These are phyloP conservation scores for Pterocles gutturalis DNA, from an alignment of 2,113 vertebrate genomes.

Conservation along the genomic window DNA sequence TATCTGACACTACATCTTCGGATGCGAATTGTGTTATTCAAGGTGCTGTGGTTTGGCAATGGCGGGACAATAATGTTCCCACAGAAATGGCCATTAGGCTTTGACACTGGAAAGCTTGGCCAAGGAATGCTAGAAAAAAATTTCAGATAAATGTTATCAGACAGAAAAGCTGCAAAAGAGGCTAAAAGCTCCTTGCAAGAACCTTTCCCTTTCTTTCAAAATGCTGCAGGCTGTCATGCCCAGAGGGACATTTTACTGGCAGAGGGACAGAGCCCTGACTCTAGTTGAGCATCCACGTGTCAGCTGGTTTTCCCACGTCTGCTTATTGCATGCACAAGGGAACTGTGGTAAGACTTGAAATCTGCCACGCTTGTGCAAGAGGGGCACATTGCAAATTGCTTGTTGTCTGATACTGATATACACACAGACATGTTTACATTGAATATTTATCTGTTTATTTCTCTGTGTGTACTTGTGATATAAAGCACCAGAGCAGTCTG, in stretches of 20 bases:
- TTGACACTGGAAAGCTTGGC: not conserved
- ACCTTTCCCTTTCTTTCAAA: not conserved
- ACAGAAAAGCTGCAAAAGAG: not conserved
- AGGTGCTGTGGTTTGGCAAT: not conserved
- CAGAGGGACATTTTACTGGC: not conserved
- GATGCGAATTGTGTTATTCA: not conserved
- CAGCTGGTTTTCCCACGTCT: not conserved
- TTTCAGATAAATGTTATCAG: too few species aligned
- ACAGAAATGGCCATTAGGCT: not conserved
- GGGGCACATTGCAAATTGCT: not conserved
- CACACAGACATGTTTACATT: too few species aligned
- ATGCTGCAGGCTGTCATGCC: not conserved
- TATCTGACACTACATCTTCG: too few species aligned
- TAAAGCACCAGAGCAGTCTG: not conserved
- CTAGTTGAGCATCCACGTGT: not conserved
- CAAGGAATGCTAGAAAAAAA: not conserved
- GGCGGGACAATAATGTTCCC: not conserved
- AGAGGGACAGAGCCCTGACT: not conserved
- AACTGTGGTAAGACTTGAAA: not conserved
- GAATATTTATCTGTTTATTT: not conserved
- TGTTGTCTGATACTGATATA: fast-evolving
- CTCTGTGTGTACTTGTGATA: not conserved
- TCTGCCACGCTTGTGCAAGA: not conserved
- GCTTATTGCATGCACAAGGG: not conserved
- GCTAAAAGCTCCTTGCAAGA: not conserved